These are phyloP conservation scores for Cactoblastis cactorum DNA, from an alignment of 2,888 invertebrate genomes.

Conservation along the genomic window DNA sequence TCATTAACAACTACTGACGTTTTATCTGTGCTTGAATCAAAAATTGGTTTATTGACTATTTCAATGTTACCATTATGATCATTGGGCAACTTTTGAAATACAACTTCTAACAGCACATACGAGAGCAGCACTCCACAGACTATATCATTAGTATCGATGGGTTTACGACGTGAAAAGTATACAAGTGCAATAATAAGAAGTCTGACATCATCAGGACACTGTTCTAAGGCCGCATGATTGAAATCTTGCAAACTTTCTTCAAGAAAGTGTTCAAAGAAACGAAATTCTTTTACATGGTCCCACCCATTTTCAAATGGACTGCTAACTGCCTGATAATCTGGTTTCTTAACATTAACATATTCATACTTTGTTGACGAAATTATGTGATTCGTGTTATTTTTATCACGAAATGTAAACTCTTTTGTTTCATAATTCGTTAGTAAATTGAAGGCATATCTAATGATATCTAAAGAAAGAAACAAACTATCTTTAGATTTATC, in stretches of 20 bases:
- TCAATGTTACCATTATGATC: neutral
- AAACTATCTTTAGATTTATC: conserved; percentile 25
- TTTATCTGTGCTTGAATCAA: conserved; percentile 13
- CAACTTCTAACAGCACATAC: conserved; percentile 30
- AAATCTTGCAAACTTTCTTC: conserved; percentile 20
- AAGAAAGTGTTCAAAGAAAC: conserved; percentile 31
- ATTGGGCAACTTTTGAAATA: conserved; percentile 17
- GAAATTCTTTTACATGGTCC: conserved; percentile 23
- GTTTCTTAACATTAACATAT: conserved; percentile 23
- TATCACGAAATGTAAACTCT: conserved; percentile 8
- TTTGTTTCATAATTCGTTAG: conserved; percentile 32
- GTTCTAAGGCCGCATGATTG: conserved; percentile 22
- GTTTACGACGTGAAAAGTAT: conserved; percentile 34
- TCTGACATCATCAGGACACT: conserved; percentile 28
- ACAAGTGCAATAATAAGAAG: conserved; percentile 35
- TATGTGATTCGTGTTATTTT: neutral
- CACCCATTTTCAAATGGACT: conserved; percentile 44
- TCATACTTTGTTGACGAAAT: conserved; percentile 2
- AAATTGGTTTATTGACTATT: neutral
- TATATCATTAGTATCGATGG: conserved; percentile 20
- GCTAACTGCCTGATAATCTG: conserved; percentile 24
- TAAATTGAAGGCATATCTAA: conserved; percentile 40
- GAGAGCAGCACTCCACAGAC: conserved; percentile 34
- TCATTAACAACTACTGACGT: conserved; percentile 19
- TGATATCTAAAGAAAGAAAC: conserved; percentile 33